Evolutionary conservation across 2,113 vertebrate genomes (phyloP), one percentile per base, ranked within the genome.

Genomic region (Guaruba guarouba): DNA sequence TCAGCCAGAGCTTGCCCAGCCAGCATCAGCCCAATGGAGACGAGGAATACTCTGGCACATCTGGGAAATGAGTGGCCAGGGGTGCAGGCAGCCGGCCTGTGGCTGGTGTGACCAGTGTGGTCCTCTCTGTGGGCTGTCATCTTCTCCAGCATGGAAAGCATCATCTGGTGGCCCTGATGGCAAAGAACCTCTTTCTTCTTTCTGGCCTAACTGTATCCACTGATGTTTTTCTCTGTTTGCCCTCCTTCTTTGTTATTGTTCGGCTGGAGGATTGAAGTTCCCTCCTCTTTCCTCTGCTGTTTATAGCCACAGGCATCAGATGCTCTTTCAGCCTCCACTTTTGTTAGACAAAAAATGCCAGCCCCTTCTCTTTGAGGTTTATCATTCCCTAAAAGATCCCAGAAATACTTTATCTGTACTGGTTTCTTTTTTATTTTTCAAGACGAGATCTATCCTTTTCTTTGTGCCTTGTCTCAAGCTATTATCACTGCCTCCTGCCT

Each of bases 31-130:
- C 37, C 1, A 0, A 33, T 9, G 48, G 55, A 55, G 44, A 52
- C 0, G 1, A 61, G 71, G 25, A 62, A 20, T 25, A 31, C 22
- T 15, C 31, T 18, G 48, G 27, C 17, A 64, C 1, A 0, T 25
- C 20, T 1, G 4, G 31, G 66, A 28, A 64, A 23, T 7, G 41
- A 23, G 23, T n/a, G 37, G 10, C 51, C 59, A 39, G 66, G 66
- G 51, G 27, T 1, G 1, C 35, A 23, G 41, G 48, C n/a, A 44
- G 49, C 14, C 28, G 33, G 24, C 23, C 19, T 52, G 9, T 1
- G 4, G 48, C 35, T 39, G 31, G 31, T 28, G 7, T 0, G 2
- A 41, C 29, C 25, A 13, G n/a, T 19, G 46, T 37, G 41, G 31
- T 70, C 63, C 41, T 70, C 23, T 31, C 41, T 1, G 0, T 43